These are phyloP conservation scores for Dione vanillae DNA, from an alignment of 2,888 invertebrate genomes.

Conservation along the genomic window DNA sequence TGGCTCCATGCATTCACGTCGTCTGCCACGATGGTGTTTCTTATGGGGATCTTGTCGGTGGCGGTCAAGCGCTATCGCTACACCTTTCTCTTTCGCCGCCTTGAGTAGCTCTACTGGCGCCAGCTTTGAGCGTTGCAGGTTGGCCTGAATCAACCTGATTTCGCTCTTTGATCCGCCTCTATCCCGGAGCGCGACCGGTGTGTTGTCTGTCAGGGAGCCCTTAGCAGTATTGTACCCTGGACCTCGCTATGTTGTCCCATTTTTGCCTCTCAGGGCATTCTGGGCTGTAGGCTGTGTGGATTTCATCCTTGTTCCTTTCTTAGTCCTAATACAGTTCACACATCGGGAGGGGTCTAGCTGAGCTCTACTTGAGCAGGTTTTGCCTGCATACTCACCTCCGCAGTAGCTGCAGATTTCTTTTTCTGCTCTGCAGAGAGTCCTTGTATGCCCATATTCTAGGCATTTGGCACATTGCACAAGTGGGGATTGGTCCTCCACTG, in stretches of 20 bases:
- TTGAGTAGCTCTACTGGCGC: conserved; percentile 48
- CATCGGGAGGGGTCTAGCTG: not conserved
- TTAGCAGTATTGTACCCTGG: not conserved
- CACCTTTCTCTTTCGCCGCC: conserved; percentile 30
- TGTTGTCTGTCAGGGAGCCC: not conserved
- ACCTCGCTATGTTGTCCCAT: not conserved
- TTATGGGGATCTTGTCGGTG: not conserved
- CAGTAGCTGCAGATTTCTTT: too few species aligned
- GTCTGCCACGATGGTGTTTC: conserved; percentile 42
- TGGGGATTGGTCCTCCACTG: conserved; percentile 44
- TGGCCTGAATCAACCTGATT: conserved; percentile 22
- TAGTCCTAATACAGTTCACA: not conserved
- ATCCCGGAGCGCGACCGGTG: not conserved
- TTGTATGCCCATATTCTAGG: conserved; percentile 51
- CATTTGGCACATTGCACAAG: conserved; percentile 47
- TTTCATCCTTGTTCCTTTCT: not conserved
- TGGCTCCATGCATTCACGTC: conserved; percentile 46
- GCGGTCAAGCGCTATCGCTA: conserved; percentile 38
- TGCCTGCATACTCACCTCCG: too few species aligned
- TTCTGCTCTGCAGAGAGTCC: conserved; percentile 37
- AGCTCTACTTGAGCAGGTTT: not conserved
- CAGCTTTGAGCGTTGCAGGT: not conserved
- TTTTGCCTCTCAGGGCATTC: not conserved
- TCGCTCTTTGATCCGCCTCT: not conserved
- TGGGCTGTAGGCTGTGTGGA: not conserved